Base-by-base conservation (phyloP, 2,797 vertebrate species). In the Morelia viridis region DNA sequence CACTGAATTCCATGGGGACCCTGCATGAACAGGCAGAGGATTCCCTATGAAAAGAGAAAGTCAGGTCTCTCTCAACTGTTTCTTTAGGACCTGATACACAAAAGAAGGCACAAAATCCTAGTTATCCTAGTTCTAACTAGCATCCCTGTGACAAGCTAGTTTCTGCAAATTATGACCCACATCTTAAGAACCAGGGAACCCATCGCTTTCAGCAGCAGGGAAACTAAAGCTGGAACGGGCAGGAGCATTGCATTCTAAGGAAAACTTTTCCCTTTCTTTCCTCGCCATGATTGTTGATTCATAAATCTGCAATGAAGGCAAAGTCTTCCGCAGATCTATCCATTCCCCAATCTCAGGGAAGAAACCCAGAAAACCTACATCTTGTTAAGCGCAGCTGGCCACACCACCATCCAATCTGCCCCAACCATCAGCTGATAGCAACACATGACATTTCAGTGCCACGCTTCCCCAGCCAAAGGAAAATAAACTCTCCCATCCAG, bases 141-240 rank as follows among this genome's bases (percentile, higher is more conserved):
- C 80, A n/a, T 12, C 35, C 19, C 9, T 1, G 90, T 19, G 84
- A 85, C 46, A 76, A 50, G 88, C 86, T 31, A 24, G 62, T 9
- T 26, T 90, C 68, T 0, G n/a, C 0, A 0, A 0, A 17, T 5
- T 2, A 92, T 56, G 61, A 85, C n/a, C 0, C 0, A 60, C 68
- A 17, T 85, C 0, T 5, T 46, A 46, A 80, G 58, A 64, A 87
- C 53, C 0, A 0, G 0, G 0, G 85, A 89, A 86, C 1, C 1
- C 46, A 71, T 85, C 0, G 0, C 57, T 24, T 53, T 89, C 56
- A 94, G 83, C 86, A 0, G 0, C 46, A 65, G 50, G 93, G 93
- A 86, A 88, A 68, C 84, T 0, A 8, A 5, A 64, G 10, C 53
- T 85, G 17, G 19, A 35, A 53, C 15, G 1, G 58, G 22, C 83